Percentiles rank a stretch among this genome's conserved stretches.
Conservation (phyloP, 1,140 invertebrate species). For the Vanessa tameamea region DNA sequence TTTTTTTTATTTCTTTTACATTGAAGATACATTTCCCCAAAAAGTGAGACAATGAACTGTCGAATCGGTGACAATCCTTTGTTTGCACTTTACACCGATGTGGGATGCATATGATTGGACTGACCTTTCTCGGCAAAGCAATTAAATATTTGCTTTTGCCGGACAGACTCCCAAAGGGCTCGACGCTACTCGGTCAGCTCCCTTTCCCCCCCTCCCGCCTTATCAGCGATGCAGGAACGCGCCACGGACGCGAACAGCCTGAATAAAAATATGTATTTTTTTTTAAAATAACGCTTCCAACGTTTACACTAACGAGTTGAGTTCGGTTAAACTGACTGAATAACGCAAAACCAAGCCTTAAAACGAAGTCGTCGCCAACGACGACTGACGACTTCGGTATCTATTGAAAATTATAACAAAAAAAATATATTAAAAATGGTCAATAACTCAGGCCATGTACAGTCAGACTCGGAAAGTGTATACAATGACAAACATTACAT, state of each 20-base stretch:
- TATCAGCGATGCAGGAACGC: conserved; percentile 94
- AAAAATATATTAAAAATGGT: background rate
- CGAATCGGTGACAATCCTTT: background rate
- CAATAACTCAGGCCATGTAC: background rate
- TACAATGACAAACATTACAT: background rate
- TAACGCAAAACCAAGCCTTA: conserved; percentile 1
- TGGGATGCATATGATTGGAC: conserved; percentile 10
- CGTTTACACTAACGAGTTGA: background rate
- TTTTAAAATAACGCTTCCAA: background rate
- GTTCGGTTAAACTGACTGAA: background rate
- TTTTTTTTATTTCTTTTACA: background rate
- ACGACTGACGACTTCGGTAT: background rate
- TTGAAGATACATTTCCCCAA: background rate
- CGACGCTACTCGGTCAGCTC: conserved; percentile 71
- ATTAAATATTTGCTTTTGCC: conserved; percentile 55
- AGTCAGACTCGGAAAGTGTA: background rate
- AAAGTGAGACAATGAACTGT: background rate
- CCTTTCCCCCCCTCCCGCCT: conserved; percentile 77
- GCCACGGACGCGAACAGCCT: conserved; percentile 95
- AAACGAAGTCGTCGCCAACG: background rate
- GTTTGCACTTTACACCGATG: background rate
- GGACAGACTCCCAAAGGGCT: conserved; percentile 70
- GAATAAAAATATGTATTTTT: conserved; percentile 16
- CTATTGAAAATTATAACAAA: conserved; percentile 8
- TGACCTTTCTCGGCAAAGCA: conserved; percentile 62